These are phyloP conservation scores for Osmerus eperlanus DNA, from an alignment of 2,113 vertebrate species.

Conservation along the genomic window DNA sequence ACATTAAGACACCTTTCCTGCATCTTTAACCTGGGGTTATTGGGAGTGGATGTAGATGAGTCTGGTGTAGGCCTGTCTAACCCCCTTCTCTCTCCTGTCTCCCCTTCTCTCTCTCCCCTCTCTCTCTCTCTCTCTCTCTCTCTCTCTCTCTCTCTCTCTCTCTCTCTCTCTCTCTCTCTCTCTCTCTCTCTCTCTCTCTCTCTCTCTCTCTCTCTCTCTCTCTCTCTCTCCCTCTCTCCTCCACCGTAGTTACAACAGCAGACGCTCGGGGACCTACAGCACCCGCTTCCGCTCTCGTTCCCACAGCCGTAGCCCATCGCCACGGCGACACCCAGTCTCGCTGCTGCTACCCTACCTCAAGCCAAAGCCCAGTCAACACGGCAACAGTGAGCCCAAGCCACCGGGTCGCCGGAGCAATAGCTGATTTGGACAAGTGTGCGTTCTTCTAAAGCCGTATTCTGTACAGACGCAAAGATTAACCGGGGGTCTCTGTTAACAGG, in stretches of 20 bases:
- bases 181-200: too few relatives aligned
- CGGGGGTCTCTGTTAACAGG: slow-evolving; percentile 53
- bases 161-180: too few relatives aligned
- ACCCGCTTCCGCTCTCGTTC: slow-evolving; percentile 90
- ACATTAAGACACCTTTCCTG: slow-evolving; percentile 76
- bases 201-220: too few relatives aligned
- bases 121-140: too few relatives aligned
- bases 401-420: slow-evolving; percentile 76
- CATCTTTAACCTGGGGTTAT: not conserved
- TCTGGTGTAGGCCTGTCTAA: not conserved
- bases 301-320: slow-evolving; percentile 88
- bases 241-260: slow-evolving; percentile 93
- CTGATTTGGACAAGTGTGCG: slow-evolving; percentile 59
- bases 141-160: too few relatives aligned
- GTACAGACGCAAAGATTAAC: slow-evolving; percentile 71
- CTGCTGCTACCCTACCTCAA: slow-evolving; percentile 79
- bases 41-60: not conserved
- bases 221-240: not conserved
- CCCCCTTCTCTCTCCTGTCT: not conserved
- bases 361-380: slow-evolving; percentile 82
- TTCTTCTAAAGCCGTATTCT: slow-evolving; percentile 75
- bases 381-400: slow-evolving; percentile 82
- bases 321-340: slow-evolving; percentile 84
- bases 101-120: too few relatives aligned
- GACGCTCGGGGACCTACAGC: slow-evolving; percentile 95